A percentile compares a stretch with the other conserved stretches of the same genome.
phyloP scores from a whole-genome alignment of 2,888 invertebrate species.

The Watsonalla binaria region DNA sequence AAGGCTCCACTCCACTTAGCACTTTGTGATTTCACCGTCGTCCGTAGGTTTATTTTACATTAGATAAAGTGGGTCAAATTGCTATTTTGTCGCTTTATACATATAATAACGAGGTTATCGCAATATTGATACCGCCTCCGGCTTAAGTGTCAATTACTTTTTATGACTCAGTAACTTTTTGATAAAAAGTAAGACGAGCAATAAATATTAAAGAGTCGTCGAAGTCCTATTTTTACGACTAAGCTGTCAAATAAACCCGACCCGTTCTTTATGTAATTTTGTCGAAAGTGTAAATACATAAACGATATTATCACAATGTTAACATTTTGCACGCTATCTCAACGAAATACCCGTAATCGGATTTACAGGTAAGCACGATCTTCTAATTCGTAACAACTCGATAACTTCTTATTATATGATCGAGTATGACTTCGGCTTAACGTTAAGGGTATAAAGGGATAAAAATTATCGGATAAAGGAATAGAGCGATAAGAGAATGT shows the following conservation, averaged over 20 bases:
- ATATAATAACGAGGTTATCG: slow-evolving; percentile 39
- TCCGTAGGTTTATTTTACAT: slow-evolving; percentile 13
- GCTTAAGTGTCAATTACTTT: slow-evolving; percentile 48
- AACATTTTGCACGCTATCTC: slow-evolving; percentile 22
- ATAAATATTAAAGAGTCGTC: background rate
- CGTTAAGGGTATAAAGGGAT: too few relatives aligned
- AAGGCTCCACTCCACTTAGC: slow-evolving; percentile 14
- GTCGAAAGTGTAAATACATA: too few relatives aligned
- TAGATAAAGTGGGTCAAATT: slow-evolving; percentile 26
- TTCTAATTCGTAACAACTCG: slow-evolving; percentile 30
- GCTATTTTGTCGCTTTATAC: slow-evolving; percentile 33
- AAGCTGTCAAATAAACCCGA: too few relatives aligned
- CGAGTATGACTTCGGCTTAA: slow-evolving; percentile 2
- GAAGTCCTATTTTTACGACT: background rate
- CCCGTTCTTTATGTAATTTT: too few relatives aligned
- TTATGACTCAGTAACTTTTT: slow-evolving; percentile 42
- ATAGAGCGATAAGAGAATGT: too few relatives aligned
- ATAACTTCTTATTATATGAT: slow-evolving; percentile 18
- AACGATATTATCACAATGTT: too few relatives aligned
- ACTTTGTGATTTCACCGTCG: slow-evolving; percentile 10
- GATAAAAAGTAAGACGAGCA: slow-evolving; percentile 14
- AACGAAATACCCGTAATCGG: slow-evolving; percentile 28
- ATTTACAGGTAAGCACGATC: slow-evolving; percentile 26
- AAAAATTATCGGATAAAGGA: too few relatives aligned
- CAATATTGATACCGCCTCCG: slow-evolving; percentile 42